phyloP scores from a whole-genome alignment of 2,113 vertebrate genomes.

The Synodontis membranacea region DNA sequence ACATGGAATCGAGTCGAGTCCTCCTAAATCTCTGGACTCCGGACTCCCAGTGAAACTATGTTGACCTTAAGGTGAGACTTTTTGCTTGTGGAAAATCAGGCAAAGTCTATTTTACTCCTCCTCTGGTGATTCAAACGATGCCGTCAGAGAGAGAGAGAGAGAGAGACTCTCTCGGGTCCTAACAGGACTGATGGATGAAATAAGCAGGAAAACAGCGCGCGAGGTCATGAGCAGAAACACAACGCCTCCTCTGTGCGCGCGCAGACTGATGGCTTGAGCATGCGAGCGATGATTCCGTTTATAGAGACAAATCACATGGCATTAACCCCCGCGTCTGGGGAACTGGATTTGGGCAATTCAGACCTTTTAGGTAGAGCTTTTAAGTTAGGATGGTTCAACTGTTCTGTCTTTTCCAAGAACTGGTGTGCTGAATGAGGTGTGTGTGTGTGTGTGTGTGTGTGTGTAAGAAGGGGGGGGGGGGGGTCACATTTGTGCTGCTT shows the following conservation, averaged over 20 bases:
- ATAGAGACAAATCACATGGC: slow-evolving; percentile 47
- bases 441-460: not conserved
- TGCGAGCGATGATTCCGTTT: slow-evolving; percentile 46
- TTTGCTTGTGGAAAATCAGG: not conserved
- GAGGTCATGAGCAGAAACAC: slow-evolving; percentile 59
- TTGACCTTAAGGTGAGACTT: too few relatives aligned
- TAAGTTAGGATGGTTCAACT: not conserved
- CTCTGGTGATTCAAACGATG: slow-evolving; percentile 35
- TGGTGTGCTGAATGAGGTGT: not conserved
- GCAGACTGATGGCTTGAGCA: slow-evolving; percentile 51
- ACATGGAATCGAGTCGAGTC: not conserved
- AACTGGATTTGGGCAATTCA: not conserved
- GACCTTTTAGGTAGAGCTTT: not conserved
- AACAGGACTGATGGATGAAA: slow-evolving; percentile 51
- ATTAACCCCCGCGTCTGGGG: slow-evolving; percentile 23
- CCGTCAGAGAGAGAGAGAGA: slow-evolving; percentile 1
- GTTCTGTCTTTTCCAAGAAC: not conserved
- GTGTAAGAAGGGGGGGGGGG: too few relatives aligned
- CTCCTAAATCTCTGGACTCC: not conserved
- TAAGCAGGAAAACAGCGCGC: slow-evolving; percentile 46
- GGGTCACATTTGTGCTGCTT: not conserved
- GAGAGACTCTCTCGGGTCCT: slow-evolving; percentile 38
- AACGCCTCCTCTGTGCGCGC: slow-evolving; percentile 44
- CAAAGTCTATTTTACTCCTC: not conserved
- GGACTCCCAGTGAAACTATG: too few relatives aligned